These are phyloP conservation scores for Ancistrus triradiatus DNA, from an alignment of 2,113 vertebrate genomes.

Conservation along the genomic window DNA sequence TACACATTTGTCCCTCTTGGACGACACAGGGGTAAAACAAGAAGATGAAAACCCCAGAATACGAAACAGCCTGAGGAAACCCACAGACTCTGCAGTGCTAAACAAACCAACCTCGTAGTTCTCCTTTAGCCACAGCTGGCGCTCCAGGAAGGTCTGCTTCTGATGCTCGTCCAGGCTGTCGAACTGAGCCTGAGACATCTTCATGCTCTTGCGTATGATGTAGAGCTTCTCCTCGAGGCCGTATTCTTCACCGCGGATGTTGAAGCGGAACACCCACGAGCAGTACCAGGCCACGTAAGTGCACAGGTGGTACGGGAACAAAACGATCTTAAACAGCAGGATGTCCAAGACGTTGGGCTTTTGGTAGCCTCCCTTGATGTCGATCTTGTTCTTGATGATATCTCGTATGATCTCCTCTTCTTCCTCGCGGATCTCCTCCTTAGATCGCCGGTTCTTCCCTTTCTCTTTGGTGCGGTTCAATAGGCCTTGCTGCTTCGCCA, in stretches of 20 bases:
- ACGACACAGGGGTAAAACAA: too few relatives aligned
- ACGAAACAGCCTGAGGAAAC: too few relatives aligned
- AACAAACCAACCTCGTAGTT: slow-evolving; percentile 80
- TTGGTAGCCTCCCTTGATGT: slow-evolving; percentile 97
- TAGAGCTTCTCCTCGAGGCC: slow-evolving; percentile 88
- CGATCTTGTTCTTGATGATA: slow-evolving; percentile 97
- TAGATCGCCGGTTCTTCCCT: slow-evolving; percentile 86
- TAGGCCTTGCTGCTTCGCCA: slow-evolving; percentile 91
- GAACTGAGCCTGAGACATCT: slow-evolving; percentile 92
- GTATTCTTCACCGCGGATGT: slow-evolving; percentile 83
- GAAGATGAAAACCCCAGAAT: too few relatives aligned
- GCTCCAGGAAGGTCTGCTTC: slow-evolving; percentile 78
- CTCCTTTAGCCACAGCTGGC: slow-evolving; percentile 85
- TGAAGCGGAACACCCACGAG: slow-evolving; percentile 88
- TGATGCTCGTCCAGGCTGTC: slow-evolving; percentile 84
- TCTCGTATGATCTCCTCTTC: slow-evolving; percentile 93
- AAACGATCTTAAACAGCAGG: slow-evolving; percentile 84
- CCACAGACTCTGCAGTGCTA: too few relatives aligned
- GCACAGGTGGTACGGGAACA: slow-evolving; percentile 81
- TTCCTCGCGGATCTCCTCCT: slow-evolving; percentile 91
- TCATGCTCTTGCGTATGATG: slow-evolving; percentile 89
- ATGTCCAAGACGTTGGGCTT: slow-evolving; percentile 90
- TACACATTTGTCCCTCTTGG: too few relatives aligned
- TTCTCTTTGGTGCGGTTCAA: slow-evolving; percentile 88
- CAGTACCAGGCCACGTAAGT: slow-evolving; percentile 80